Conservation (phyloP, 2,797 vertebrate genomes). For the Labroides dimidiatus region DNA sequence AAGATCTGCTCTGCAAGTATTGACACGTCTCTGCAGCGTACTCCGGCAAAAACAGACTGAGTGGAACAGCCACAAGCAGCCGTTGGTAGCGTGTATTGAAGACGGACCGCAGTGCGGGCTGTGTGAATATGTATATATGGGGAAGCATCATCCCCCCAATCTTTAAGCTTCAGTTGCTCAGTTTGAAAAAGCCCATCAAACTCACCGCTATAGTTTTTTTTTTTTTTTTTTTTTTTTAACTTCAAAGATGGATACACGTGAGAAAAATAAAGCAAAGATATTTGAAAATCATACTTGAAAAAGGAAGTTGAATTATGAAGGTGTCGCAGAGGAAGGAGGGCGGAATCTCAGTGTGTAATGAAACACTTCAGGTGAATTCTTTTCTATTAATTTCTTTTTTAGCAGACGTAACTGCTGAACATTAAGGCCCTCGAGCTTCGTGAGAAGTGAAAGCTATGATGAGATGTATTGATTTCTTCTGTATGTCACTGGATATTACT, state of each 20-base stretch:
- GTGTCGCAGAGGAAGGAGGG: neutral
- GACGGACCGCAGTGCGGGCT: too few relatives aligned
- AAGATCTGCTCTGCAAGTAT: too few relatives aligned
- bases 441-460: constrained; percentile 17
- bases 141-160: too few relatives aligned
- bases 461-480: constrained; percentile 26
- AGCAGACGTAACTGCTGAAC: constrained; percentile 18
- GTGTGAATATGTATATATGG: too few relatives aligned
- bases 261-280: neutral
- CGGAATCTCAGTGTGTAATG: neutral
- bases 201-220: too few relatives aligned
- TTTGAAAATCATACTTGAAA: neutral
- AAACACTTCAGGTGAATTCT: neutral
- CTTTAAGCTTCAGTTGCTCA: neutral
- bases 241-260: neutral
- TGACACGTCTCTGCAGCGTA: too few relatives aligned
- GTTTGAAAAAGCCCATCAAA: neutral
- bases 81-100: too few relatives aligned
- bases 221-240: neutral
- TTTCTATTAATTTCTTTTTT: neutral
- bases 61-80: too few relatives aligned
- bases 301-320: neutral
- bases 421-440: constrained; percentile 19
- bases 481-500: neutral
- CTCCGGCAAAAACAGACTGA: too few relatives aligned